Evolutionary conservation across 1,140 invertebrate species (phyloP).

Genomic region (Andricus grossulariae): DNA sequence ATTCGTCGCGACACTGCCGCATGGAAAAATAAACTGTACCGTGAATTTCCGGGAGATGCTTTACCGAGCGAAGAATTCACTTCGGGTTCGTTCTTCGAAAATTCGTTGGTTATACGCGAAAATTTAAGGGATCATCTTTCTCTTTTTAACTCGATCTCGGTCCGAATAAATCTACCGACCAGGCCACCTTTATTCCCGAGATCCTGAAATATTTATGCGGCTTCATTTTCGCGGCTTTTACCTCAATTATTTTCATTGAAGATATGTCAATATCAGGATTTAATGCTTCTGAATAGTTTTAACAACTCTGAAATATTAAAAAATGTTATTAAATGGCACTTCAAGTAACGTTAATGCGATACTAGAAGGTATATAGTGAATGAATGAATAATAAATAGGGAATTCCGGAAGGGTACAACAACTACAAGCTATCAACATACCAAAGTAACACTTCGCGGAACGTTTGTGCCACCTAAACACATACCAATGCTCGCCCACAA

Average conservation of each 20-base stretch:
- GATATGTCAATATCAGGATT: too few relatives aligned
- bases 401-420: not conserved
- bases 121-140: too few relatives aligned
- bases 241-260: too few relatives aligned
- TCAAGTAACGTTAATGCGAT: too few relatives aligned
- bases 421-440: not conserved
- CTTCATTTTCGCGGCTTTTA: too few relatives aligned
- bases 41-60: not conserved
- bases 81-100: not conserved
- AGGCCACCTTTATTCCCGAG: too few relatives aligned
- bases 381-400: not conserved
- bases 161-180: too few relatives aligned
- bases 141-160: too few relatives aligned
- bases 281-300: too few relatives aligned
- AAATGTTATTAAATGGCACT: too few relatives aligned
- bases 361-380: not conserved
- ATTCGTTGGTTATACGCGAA: not conserved
- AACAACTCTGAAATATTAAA: too few relatives aligned
- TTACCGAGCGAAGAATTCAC: not conserved
- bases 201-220: too few relatives aligned
- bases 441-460: not conserved
- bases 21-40: slow-evolving; percentile 17
- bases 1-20: slow-evolving; percentile 11
- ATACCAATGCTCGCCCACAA: not conserved
- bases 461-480: not conserved